Base-by-base conservation (phyloP, 2,888 invertebrate genomes). In the Belgica antarctica region DNA sequence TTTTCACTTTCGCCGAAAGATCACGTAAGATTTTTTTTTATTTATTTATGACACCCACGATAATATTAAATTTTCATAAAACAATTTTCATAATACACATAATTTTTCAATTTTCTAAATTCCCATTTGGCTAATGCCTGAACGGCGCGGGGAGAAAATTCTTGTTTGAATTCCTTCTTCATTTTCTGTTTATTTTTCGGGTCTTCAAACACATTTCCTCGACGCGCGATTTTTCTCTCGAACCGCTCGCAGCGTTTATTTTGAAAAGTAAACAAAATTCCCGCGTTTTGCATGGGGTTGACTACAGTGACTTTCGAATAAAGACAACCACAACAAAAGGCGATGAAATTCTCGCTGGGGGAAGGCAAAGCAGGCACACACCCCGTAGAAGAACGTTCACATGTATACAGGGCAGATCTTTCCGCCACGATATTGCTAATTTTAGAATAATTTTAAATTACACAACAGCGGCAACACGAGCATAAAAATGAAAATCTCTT, bases 31-130 rank as follows among this genome's bases (percentile, higher is more conserved):
- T 66, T 66, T 66, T 12, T n/a, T n/a, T 41, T 69, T 69, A 59
- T 69, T 57, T 69, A 69, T 69, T 69, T 69, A 69, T 59, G 68
- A 59, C 68, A 69, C 68, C 68, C 68, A 41, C 68, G 68, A 69
- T 59, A 69, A 69, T 69, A 57, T 69, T 69, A 69, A 69, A 69
- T 69, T 69, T 69, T 69, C 68, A 69, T 69, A 52, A 69, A 69
- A 69, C 68, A 69, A 69, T 69, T 69, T 69, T 59, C 68, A 69
- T 69, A 69, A 69, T 69, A 69, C 68, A 69, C 68, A 69, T 69
- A 69, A 69, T 69, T 69, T 69, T 69, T 69, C 68, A 69, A 69
- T 69, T 69, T 69, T 69, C 65, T 66, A 66, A 66, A 66, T 66
- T 66, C 68, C 68, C 68, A 69, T 69, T 69, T 57, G 52, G 19